Evolutionary conservation across 2,113 vertebrate species (phyloP).

Genomic region (Serinus canaria): DNA sequence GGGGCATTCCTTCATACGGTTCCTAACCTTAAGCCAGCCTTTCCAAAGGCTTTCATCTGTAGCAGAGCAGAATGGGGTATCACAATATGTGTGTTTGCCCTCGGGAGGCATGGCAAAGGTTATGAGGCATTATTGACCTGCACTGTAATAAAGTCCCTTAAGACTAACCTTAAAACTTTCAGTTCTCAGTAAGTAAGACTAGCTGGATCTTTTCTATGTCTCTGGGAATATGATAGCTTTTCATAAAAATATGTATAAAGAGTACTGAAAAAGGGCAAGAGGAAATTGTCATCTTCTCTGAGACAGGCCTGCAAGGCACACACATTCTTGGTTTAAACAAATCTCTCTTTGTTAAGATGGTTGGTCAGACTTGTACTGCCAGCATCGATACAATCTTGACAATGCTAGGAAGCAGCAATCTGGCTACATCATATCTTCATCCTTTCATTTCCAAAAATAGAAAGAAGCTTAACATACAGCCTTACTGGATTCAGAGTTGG

Average conservation of each 20-base stretch:
- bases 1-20: not conserved
- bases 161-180: conserved; percentile 74
- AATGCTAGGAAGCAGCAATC: not conserved
- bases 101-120: conserved; percentile 60
- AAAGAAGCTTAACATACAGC: not conserved
- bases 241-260: conserved; percentile 58
- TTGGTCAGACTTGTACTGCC: not conserved
- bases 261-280: conserved; percentile 63
- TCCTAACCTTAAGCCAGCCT: conserved; percentile 50
- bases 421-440: not conserved
- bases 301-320: conserved; percentile 33
- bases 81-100: conserved; percentile 57
- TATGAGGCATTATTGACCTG: conserved; percentile 69
- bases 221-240: conserved; percentile 67
- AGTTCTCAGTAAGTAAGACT: conserved; percentile 55
- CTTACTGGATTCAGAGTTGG: not conserved
- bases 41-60: conserved; percentile 56
- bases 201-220: conserved; percentile 55
- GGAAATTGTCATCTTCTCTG: conserved; percentile 52
- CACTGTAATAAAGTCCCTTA: conserved; percentile 62
- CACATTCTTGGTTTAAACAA: conserved; percentile 17
- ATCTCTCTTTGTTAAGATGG: not conserved
- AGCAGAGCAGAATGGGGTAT: conserved; percentile 32
- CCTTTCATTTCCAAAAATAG: not conserved
- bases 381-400: not conserved